Evolutionary conservation across 2,113 vertebrate genomes (phyloP).

Genomic region (Cyanoderma ruficeps): DNA sequence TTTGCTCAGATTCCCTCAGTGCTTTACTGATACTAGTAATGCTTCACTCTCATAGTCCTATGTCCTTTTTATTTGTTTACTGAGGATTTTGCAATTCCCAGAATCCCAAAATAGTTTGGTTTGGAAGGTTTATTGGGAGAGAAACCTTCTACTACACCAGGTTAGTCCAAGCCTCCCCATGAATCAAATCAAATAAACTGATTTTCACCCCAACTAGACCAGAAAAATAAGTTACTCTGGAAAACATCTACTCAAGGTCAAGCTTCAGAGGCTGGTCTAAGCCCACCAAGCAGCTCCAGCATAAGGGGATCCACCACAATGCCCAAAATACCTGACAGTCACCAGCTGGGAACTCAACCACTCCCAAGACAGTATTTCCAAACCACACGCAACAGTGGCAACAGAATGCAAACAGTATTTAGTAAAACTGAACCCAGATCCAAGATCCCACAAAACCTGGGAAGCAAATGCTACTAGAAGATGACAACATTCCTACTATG

Average conservation of each 20-base stretch:
- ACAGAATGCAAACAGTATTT: background rate
- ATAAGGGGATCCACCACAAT: background rate
- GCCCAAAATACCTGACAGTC: background rate
- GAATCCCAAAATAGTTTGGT: background rate
- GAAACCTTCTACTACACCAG: background rate
- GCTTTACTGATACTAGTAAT: background rate
- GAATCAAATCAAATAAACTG: background rate
- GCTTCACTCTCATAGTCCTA: background rate
- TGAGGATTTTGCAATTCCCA: background rate
- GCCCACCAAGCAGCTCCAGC: background rate
- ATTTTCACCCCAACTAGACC: background rate
- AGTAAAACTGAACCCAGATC: background rate
- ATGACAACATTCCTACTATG: background rate
- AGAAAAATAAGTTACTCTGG: background rate
- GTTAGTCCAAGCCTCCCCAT: background rate
- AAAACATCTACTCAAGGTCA: background rate
- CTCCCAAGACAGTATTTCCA: background rate
- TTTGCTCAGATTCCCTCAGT: background rate
- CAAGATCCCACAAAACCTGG: background rate
- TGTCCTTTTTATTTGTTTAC: background rate
- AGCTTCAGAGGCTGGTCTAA: background rate
- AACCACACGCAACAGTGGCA: background rate
- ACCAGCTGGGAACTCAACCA: background rate
- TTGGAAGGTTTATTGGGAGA: background rate
- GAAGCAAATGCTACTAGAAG: background rate